These are phyloP conservation scores for Monopterus albus DNA, from an alignment of 2,113 vertebrate species.

Conservation along the genomic window DNA sequence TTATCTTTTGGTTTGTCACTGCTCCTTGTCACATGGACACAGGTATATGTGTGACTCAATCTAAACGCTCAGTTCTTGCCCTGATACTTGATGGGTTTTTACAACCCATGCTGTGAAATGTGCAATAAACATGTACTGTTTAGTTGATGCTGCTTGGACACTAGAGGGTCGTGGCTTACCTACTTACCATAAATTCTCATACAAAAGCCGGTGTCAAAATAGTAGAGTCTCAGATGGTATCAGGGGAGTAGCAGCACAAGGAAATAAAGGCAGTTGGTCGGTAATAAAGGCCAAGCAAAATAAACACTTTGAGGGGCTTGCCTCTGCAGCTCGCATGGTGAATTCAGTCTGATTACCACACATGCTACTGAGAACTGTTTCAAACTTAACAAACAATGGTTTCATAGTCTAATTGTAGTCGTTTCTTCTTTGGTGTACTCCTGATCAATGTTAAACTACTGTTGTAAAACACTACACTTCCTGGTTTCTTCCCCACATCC, in stretches of 20 bases:
- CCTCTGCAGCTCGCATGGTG: too few species aligned
- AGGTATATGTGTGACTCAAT: constrained; percentile 11
- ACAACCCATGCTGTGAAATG: constrained; percentile 42
- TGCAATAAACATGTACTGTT: constrained; percentile 48
- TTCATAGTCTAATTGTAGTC: neutral
- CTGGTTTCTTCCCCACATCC: too few species aligned
- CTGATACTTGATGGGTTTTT: constrained; percentile 19
- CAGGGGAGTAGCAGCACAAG: too few species aligned
- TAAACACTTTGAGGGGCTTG: neutral
- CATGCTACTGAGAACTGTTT: too few species aligned
- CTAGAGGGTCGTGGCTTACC: constrained; percentile 15
- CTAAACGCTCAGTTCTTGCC: constrained; percentile 16
- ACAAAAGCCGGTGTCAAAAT: neutral
- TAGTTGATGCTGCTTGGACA: constrained; percentile 23
- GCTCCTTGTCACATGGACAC: constrained; percentile 15
- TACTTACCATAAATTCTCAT: neutral
- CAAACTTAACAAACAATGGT: neutral
- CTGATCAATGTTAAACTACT: too few species aligned
- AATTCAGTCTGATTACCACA: too few species aligned
- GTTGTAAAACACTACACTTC: too few species aligned
- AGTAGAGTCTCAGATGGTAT: too few species aligned
- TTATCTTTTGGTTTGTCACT: constrained; percentile 23
- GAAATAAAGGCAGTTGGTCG: too few species aligned
- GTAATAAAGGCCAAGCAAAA: neutral
- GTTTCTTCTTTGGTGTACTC: neutral